Evolutionary conservation across 2,797 vertebrate species (phyloP).

Genomic region (Spea hammondii): DNA sequence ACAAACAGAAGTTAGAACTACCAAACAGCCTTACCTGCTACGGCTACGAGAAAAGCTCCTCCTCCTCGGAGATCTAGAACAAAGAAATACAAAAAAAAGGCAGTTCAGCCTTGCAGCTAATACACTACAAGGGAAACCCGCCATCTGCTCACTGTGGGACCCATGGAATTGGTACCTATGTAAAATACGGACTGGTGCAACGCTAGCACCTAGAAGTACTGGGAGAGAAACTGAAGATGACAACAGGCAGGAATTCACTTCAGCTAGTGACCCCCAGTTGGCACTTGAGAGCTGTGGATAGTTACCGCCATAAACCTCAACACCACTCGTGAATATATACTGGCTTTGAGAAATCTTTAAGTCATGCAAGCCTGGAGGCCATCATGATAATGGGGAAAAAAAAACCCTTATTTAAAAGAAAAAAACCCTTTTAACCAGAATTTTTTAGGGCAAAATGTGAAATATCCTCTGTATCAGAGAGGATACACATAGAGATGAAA

Average conservation of each 20-base stretch:
- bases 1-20: background rate
- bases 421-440: conserved; percentile 48
- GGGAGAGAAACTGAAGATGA: conserved; percentile 66
- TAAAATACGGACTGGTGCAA: conserved; percentile 70
- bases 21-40: conserved; percentile 78
- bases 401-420: background rate
- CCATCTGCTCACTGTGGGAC: conserved; percentile 77
- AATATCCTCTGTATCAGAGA: conserved; percentile 52
- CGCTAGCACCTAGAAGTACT: conserved; percentile 66
- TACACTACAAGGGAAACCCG: conserved; percentile 69
- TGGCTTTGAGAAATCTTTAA: conserved; percentile 76
- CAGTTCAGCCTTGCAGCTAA: conserved; percentile 57
- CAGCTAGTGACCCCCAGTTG: conserved; percentile 69
- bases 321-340: conserved; percentile 72
- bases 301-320: conserved; percentile 71
- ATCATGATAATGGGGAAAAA: conserved; percentile 34
- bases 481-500: background rate
- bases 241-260: conserved; percentile 70
- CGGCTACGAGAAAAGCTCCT: conserved; percentile 92
- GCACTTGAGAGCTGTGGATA: conserved; percentile 74
- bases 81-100: conserved; percentile 67
- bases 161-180: conserved; percentile 72
- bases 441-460: conserved; percentile 72
- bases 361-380: conserved; percentile 74
- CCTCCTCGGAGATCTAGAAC: conserved; percentile 88